Conservation (phyloP, 2,888 invertebrate species). For the Anagyrus pseudococci region DNA sequence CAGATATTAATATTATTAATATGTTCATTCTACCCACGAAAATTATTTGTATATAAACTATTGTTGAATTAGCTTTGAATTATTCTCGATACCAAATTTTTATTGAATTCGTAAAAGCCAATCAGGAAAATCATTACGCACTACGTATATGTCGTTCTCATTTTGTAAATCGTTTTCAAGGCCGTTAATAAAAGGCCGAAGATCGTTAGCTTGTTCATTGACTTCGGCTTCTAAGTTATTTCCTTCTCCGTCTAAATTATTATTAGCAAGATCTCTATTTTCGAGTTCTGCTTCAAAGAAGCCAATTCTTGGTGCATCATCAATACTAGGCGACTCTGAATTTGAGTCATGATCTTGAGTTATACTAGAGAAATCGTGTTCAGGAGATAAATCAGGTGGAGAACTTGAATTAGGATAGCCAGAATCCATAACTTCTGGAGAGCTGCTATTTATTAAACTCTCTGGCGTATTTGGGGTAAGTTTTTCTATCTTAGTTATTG, state of each 20-base stretch:
- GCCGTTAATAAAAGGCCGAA: constrained; percentile 51
- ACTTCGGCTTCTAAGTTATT: constrained; percentile 60
- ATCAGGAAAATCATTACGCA: constrained; percentile 52
- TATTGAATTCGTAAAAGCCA: constrained; percentile 53
- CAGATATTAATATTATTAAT: no score
- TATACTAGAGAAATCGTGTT: constrained; percentile 52
- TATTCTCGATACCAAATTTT: no score
- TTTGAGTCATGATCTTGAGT: constrained; percentile 47
- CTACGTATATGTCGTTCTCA: constrained; percentile 54
- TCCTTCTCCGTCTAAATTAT: constrained; percentile 65
- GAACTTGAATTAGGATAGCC: constrained; percentile 56
- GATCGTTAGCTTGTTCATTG: constrained; percentile 46
- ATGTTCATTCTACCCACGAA: no score
- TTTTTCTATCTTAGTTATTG: constrained; percentile 24
- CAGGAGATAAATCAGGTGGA: constrained; percentile 52
- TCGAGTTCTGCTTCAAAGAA: constrained; percentile 54
- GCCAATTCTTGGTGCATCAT: constrained; percentile 45
- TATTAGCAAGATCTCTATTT: constrained; percentile 65
- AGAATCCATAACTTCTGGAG: constrained; percentile 56
- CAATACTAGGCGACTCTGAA: constrained; percentile 47
- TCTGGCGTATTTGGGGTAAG: constrained; percentile 44
- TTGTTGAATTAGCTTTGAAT: no score
- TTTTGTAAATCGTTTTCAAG: constrained; percentile 54
- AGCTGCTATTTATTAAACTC: constrained; percentile 50
- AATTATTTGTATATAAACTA: no score